Conservation (phyloP, 1,140 invertebrate genomes). For the Andricus grossulariae region DNA sequence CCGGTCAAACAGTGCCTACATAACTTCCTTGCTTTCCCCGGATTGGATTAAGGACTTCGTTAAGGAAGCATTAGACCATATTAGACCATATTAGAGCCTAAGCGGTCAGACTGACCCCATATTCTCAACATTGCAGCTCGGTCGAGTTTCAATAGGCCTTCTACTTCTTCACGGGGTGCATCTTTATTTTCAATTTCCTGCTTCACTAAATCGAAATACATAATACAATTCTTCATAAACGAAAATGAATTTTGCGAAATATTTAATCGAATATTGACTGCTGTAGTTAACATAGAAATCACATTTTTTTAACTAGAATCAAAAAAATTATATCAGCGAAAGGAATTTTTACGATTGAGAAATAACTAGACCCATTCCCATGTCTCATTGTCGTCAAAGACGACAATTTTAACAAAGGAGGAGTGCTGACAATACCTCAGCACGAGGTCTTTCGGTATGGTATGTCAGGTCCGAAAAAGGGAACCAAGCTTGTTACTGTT, state of each 20-base stretch:
- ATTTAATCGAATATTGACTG: not conserved
- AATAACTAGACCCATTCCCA: constrained; percentile 28
- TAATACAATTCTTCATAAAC: not conserved
- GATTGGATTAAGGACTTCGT: constrained; percentile 67
- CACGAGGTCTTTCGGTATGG: not conserved
- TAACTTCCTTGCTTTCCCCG: constrained; percentile 61
- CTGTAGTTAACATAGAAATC: too few species aligned
- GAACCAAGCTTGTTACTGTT: constrained; percentile 24
- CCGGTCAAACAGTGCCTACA: constrained; percentile 56
- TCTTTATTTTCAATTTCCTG: constrained; percentile 14
- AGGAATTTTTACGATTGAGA: constrained; percentile 13
- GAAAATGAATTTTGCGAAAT: not conserved
- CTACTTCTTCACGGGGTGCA: constrained; percentile 31
- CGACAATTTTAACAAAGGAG: constrained; percentile 18
- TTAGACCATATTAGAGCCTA: constrained; percentile 55
- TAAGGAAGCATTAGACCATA: constrained; percentile 61
- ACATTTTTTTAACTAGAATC: too few species aligned
- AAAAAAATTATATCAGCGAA: not conserved
- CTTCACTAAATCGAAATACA: constrained; percentile 5
- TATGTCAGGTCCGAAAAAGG: constrained; percentile 9
- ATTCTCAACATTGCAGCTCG: constrained; percentile 53
- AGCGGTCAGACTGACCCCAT: constrained; percentile 47
- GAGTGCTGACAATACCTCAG: constrained; percentile 11
- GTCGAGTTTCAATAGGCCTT: constrained; percentile 55
- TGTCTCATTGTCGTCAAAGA: constrained; percentile 6